Evolutionary conservation across 2,113 vertebrate genomes (phyloP).

Genomic region (Bubalus kerabau): DNA sequence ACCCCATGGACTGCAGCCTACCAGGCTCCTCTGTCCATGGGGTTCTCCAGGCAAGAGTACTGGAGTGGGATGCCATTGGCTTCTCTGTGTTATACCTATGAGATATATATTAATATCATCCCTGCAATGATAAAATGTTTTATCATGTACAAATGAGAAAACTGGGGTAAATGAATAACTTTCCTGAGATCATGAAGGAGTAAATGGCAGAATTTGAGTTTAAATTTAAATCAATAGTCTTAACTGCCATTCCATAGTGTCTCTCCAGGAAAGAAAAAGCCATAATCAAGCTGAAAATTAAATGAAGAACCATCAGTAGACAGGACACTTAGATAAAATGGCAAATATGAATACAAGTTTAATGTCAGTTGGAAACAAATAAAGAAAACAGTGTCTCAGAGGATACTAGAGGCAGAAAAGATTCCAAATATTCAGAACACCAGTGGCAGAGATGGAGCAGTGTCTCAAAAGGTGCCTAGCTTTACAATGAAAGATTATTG

Average conservation of each 20-base stretch:
- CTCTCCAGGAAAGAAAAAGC: neutral
- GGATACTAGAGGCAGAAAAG: neutral
- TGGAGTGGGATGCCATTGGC: no score
- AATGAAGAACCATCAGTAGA: neutral
- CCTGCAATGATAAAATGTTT: neutral
- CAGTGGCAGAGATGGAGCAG: neutral
- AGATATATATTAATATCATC: neutral
- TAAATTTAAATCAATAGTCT: neutral
- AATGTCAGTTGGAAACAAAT: neutral
- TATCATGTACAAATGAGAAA: neutral
- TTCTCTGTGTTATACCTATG: neutral
- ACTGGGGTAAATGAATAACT: neutral
- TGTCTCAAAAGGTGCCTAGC: neutral
- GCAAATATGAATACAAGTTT: neutral
- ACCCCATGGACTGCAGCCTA: no score
- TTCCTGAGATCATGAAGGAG: neutral
- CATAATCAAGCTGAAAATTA: neutral
- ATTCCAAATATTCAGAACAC: neutral
- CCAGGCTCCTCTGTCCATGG: no score
- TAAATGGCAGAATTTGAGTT: neutral
- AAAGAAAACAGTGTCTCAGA: neutral
- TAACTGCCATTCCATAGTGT: neutral
- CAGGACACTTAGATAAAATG: neutral
- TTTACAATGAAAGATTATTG: neutral
- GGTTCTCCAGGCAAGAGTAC: no score